These are phyloP conservation scores for Tetraodon nigroviridis DNA, from an alignment of 2,113 vertebrate species.

Conservation along the genomic window DNA sequence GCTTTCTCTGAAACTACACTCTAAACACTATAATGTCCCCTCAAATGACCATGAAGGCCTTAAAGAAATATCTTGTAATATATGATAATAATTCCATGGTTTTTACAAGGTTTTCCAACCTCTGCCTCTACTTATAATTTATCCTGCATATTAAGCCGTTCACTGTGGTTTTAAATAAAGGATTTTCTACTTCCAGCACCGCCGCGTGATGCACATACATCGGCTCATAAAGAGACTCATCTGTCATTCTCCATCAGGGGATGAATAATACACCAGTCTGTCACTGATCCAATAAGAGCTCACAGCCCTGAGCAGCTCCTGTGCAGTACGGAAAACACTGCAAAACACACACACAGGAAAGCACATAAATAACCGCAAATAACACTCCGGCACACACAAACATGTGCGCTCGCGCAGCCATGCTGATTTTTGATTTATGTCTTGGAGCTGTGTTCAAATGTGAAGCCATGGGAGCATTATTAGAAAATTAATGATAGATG, in stretches of 20 bases:
- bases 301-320: slow-evolving; percentile 36
- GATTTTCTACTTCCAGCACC: slow-evolving; percentile 2
- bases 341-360: slow-evolving; percentile 28
- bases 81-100: too few species aligned
- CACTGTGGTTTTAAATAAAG: neutral
- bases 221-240: slow-evolving; percentile 31
- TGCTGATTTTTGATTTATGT: slow-evolving; percentile 60
- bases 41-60: too few species aligned
- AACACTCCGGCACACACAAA: slow-evolving; percentile 1
- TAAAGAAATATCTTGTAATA: too few species aligned
- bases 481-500: slow-evolving; percentile 57
- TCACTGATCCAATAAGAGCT: slow-evolving; percentile 51
- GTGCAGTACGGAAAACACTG: neutral
- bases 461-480: slow-evolving; percentile 49
- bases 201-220: slow-evolving; percentile 6
- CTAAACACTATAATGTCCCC: too few species aligned
- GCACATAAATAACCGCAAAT: slow-evolving; percentile 22
- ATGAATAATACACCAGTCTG: slow-evolving; percentile 56
- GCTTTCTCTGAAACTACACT: too few species aligned
- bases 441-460: slow-evolving; percentile 50
- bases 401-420: slow-evolving; percentile 12
- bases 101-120: too few species aligned
- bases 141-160: neutral
- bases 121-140: too few species aligned
- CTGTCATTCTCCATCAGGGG: slow-evolving; percentile 50